Percentiles rank a stretch among this genome's conserved stretches.
These are phyloP conservation scores for Ditula angustiorana DNA, from an alignment of 2,888 invertebrate genomes.

Conservation along the genomic window DNA sequence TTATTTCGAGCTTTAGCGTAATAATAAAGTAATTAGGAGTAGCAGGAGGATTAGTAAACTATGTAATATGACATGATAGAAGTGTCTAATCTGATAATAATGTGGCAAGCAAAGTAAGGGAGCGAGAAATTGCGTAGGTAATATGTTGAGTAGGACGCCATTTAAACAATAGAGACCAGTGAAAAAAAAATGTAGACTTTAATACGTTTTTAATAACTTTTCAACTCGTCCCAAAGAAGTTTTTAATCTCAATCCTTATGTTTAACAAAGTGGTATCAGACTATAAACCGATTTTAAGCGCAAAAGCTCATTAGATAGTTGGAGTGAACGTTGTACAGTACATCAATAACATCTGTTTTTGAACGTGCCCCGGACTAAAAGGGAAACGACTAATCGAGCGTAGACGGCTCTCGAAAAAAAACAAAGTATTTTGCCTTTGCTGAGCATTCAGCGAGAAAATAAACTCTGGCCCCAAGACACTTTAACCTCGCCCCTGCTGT, in stretches of 20 bases:
- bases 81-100: background rate
- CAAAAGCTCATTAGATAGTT: conserved; percentile 9
- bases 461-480: conserved; percentile 65
- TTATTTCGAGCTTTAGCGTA: background rate
- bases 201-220: too few relatives aligned
- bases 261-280: too few relatives aligned
- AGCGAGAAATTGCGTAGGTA: background rate
- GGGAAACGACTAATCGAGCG: conserved; percentile 67
- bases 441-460: conserved; percentile 66
- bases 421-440: conserved; percentile 65
- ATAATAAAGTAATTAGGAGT: background rate
- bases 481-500: conserved; percentile 55
- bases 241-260: too few relatives aligned
- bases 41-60: background rate
- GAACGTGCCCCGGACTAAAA: conserved; percentile 63
- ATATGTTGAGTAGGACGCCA: too few relatives aligned
- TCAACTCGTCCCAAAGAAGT: too few relatives aligned
- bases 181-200: too few relatives aligned
- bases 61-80: background rate
- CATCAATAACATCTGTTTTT: conserved; percentile 57
- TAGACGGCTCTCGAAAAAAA: conserved; percentile 59
- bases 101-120: background rate
- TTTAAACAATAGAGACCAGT: too few relatives aligned
- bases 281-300: too few relatives aligned
- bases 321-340: conserved; percentile 40